phyloP scores from a whole-genome alignment of 2,797 vertebrate genomes.

The Thripadectes ignobilis region DNA sequence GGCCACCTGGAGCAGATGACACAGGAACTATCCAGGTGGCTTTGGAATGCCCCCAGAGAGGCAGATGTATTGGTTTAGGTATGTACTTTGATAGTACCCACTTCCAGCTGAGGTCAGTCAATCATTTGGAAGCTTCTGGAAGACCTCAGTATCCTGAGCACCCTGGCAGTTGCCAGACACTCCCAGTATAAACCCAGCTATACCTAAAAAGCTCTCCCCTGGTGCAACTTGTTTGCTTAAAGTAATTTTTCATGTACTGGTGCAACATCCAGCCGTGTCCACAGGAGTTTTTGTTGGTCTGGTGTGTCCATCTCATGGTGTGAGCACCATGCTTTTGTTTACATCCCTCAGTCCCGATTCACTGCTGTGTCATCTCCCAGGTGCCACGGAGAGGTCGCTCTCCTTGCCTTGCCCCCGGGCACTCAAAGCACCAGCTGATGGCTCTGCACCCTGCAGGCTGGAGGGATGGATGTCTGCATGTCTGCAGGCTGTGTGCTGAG shows the following conservation, averaged over 20 bases:
- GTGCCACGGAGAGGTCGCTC: not conserved
- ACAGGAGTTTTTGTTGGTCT: not conserved
- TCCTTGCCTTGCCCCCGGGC: not conserved
- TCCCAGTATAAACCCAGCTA: not conserved
- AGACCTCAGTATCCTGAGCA: not conserved
- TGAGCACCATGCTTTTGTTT: not conserved
- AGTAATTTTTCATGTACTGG: not conserved
- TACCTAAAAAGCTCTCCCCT: not conserved
- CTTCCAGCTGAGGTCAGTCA: not conserved
- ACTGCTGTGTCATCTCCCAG: not conserved
- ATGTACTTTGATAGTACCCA: not conserved
- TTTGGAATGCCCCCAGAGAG: not conserved
- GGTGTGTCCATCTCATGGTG: rapidly evolving
- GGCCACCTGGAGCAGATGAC: not conserved
- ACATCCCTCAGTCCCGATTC: not conserved
- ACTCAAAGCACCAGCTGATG: not conserved
- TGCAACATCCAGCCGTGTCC: not conserved
- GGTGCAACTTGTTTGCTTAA: not conserved
- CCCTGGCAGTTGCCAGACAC: not conserved
- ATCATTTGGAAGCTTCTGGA: not conserved
- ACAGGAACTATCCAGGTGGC: not conserved
- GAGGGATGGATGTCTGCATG: not conserved
- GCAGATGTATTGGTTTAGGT: not conserved
- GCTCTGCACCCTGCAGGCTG: not conserved
- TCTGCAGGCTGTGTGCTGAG: not conserved